Evolutionary conservation across 2,113 vertebrate genomes (phyloP).

Genomic region (Colius striatus): DNA sequence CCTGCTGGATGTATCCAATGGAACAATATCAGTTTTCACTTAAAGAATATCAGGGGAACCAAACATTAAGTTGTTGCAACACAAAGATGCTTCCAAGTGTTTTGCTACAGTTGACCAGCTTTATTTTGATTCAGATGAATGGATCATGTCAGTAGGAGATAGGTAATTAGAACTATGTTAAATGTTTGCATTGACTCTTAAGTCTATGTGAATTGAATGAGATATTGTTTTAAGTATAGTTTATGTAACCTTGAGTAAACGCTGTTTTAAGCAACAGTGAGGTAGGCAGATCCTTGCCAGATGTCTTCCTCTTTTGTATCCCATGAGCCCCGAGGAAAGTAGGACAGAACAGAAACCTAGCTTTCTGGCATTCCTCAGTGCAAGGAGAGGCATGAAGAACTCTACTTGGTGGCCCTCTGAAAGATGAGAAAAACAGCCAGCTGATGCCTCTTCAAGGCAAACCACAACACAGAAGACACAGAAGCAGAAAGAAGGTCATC

Average conservation of each 20-base stretch:
- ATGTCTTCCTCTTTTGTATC: neutral
- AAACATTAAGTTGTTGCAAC: neutral
- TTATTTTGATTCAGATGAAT: neutral
- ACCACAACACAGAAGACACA: neutral
- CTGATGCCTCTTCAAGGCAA: constrained; percentile 2
- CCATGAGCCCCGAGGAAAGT: neutral
- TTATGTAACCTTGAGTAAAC: neutral
- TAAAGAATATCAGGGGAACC: neutral
- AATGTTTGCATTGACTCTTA: neutral
- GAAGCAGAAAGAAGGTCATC: neutral
- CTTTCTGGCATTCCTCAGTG: neutral
- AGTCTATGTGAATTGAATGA: neutral
- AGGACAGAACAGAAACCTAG: neutral
- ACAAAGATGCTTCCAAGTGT: neutral
- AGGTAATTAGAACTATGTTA: neutral
- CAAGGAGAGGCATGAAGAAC: neutral
- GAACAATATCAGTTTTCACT: neutral
- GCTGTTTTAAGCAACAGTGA: neutral
- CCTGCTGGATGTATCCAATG: neutral
- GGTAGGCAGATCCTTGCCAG: neutral
- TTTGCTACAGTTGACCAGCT: neutral
- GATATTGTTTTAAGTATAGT: neutral
- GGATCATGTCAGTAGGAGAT: neutral
- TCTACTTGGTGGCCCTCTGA: neutral
- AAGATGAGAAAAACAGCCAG: constrained; percentile 8